Evolutionary conservation across 2,888 invertebrate genomes (phyloP).

Genomic region (Nomada ferruginata): DNA sequence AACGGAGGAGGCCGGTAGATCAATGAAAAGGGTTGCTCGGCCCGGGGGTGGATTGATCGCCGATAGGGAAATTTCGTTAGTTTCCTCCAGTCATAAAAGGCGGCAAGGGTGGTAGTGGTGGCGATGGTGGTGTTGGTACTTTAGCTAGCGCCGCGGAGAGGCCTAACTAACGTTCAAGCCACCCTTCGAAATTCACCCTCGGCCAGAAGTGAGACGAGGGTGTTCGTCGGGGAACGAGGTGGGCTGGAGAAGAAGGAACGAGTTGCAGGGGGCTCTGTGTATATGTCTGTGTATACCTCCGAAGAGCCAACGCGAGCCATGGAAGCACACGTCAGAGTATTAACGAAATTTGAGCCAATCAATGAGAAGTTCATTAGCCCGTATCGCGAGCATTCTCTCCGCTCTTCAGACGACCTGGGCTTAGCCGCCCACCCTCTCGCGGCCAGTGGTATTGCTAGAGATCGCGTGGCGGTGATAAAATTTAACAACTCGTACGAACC

Average conservation of each 20-base stretch:
- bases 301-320: slow-evolving; percentile 71
- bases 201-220: slow-evolving; percentile 77
- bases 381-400: slow-evolving; percentile 66
- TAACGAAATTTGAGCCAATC: slow-evolving; percentile 83
- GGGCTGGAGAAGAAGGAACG: slow-evolving; percentile 60
- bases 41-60: slow-evolving; percentile 80
- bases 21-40: slow-evolving; percentile 79
- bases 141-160: slow-evolving; percentile 71
- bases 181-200: slow-evolving; percentile 80
- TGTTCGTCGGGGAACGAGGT: slow-evolving; percentile 53
- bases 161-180: slow-evolving; percentile 78
- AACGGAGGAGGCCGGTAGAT: slow-evolving; percentile 79
- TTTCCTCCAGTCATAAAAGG: slow-evolving; percentile 80
- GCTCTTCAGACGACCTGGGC: slow-evolving; percentile 33
- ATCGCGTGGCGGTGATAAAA: slow-evolving; percentile 78
- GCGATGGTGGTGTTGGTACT: slow-evolving; percentile 55
- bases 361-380: slow-evolving; percentile 83
- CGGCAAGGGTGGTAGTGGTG: slow-evolving; percentile 69
- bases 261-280: slow-evolving; percentile 61
- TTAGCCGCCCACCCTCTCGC: slow-evolving; percentile 24
- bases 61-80: slow-evolving; percentile 83
- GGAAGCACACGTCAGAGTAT: slow-evolving; percentile 81
- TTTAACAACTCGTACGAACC: slow-evolving; percentile 68
- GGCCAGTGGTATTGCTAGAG: slow-evolving; percentile 73
- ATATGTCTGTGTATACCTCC: slow-evolving; percentile 63